A percentile compares a stretch with the other conserved stretches of the same genome.
Conservation (phyloP, 2,888 invertebrate genomes). For the Stenoptilia bipunctidactyla region DNA sequence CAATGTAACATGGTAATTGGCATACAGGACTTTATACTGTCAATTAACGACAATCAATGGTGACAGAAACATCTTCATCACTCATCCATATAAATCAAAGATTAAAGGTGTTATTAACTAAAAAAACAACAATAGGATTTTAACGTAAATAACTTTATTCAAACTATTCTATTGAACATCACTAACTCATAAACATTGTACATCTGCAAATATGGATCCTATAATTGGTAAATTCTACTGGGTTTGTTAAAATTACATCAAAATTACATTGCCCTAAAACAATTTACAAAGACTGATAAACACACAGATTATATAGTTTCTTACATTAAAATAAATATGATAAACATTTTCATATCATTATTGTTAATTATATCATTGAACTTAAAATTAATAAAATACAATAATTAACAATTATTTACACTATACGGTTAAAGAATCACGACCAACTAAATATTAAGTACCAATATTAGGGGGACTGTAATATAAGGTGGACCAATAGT, state of each 20-base stretch:
- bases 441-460: constrained; percentile 7
- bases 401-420: constrained; percentile 1
- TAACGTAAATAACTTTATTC: constrained; percentile 72
- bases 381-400: constrained; percentile 4
- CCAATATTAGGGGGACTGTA: neutral
- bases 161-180: constrained; percentile 71
- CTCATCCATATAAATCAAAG: no score
- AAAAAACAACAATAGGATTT: constrained; percentile 54
- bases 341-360: constrained; percentile 4
- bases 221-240: constrained; percentile 5
- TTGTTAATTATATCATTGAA: constrained; percentile 7
- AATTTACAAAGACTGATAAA: neutral
- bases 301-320: constrained; percentile 1
- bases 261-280: neutral
- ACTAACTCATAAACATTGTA: constrained; percentile 70
- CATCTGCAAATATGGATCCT: constrained; percentile 67
- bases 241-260: constrained; percentile 8
- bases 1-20: no score
- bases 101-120: no score
- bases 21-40: no score
- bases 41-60: no score
- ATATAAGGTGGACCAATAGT: neutral
- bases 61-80: no score
- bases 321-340: neutral
- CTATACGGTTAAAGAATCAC: constrained; percentile 3